These are phyloP conservation scores for Brachystomella parvula DNA, from an alignment of 1,140 invertebrate species.

Conservation along the genomic window DNA sequence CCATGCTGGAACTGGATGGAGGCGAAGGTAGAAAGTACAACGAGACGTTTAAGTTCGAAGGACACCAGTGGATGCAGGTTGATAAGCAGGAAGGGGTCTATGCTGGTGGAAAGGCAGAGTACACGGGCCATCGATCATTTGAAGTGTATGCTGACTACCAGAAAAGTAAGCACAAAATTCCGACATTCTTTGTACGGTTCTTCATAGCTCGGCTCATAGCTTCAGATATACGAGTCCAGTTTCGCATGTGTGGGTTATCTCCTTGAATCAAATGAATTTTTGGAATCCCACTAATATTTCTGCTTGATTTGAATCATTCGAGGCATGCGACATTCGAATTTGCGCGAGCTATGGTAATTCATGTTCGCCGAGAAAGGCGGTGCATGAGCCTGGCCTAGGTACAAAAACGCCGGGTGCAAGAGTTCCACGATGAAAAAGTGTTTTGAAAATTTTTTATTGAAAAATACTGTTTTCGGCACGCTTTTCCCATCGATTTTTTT, in stretches of 20 bases:
- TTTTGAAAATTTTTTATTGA: neutral
- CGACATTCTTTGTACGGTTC: too few species aligned
- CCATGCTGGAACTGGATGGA: conserved; percentile 86
- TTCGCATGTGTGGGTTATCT: too few species aligned
- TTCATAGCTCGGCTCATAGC: too few species aligned
- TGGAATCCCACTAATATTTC: too few species aligned
- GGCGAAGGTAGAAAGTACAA: conserved; percentile 91
- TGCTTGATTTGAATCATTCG: too few species aligned
- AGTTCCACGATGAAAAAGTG: neutral
- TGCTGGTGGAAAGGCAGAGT: conserved; percentile 88
- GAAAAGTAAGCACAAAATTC: conserved; percentile 59
- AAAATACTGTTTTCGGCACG: neutral
- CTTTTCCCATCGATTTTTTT: conserved; percentile 27
- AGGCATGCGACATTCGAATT: too few species aligned
- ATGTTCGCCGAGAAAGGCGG: too few species aligned
- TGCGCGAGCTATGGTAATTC: too few species aligned
- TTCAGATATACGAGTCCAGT: too few species aligned
- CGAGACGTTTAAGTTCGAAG: conserved; percentile 81
- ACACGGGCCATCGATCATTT: conserved; percentile 81
- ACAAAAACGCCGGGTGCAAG: too few species aligned
- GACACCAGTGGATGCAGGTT: conserved; percentile 83
- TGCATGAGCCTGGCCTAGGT: too few species aligned
- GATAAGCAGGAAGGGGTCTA: conserved; percentile 92
- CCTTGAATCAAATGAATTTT: too few species aligned
- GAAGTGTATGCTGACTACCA: conserved; percentile 93